phyloP scores from a whole-genome alignment of 2,888 invertebrate genomes.

The Graphium colonna region DNA sequence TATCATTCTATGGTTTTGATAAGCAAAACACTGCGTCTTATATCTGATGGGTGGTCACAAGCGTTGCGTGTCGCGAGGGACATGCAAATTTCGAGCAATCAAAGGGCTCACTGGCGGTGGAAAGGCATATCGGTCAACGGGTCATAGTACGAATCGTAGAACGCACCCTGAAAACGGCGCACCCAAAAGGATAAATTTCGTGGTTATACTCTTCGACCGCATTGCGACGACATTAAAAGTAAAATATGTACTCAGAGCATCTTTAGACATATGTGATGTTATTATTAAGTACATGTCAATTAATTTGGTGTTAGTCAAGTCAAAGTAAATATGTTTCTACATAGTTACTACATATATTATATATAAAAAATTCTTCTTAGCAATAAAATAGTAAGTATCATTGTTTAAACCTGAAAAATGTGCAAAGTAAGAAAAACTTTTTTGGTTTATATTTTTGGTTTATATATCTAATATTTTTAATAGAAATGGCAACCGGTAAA shows the following conservation, averaged over 20 bases:
- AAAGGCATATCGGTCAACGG: conserved; percentile 68
- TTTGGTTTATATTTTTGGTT: background rate
- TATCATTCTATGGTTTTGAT: too few species aligned
- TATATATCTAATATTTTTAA: background rate
- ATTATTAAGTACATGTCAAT: too few species aligned
- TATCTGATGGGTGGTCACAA: background rate
- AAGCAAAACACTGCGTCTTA: background rate
- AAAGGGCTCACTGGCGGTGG: conserved; percentile 55
- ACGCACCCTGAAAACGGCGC: conserved; percentile 69
- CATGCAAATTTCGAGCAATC: conserved; percentile 55
- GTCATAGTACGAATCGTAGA: conserved; percentile 61
- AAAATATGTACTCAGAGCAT: conserved; percentile 4
- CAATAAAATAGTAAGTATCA: too few species aligned
- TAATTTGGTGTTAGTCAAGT: too few species aligned
- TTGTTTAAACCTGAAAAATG: too few species aligned
- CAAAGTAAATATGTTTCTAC: too few species aligned
- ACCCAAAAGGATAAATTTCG: conserved; percentile 46
- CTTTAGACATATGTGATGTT: too few species aligned
- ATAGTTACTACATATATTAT: too few species aligned
- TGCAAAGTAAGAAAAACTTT: too few species aligned
- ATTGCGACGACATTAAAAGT: conserved; percentile 56
- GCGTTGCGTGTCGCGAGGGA: conserved; percentile 44
- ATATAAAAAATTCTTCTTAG: too few species aligned
- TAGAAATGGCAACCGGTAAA: background rate
- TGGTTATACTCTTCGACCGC: conserved; percentile 63